Base-by-base conservation (phyloP, 2,113 vertebrate genomes). In the Garra rufa region DNA sequence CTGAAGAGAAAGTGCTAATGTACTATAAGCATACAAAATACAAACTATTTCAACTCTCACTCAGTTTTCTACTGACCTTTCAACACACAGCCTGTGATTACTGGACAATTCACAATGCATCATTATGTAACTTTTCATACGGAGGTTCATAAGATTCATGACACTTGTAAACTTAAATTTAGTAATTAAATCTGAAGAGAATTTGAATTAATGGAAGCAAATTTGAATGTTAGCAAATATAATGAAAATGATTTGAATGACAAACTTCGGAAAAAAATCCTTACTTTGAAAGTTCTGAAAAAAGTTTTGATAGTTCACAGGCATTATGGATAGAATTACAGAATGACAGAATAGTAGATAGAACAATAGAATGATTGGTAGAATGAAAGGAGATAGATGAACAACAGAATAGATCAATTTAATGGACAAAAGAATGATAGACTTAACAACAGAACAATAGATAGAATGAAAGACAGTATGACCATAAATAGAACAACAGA, bases 21-120 rank as follows among this genome's bases (percentile, higher is more conserved):
- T 57, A 57, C 52, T 57, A 19, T 55, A 9, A 57, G 21, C 69
- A 71, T 11, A 30, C 13, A 78, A 43, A 80, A 28, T 28, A 44
- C 57, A 24, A 59, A 38, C 75, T 26, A 63, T 59, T 80, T 46
- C 59, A 28, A 65, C 57, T 11, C 14, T 80, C 38, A 78, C 21
- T 30, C 70, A 2, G 14, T 61, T 43, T 59, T 43, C 34, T 15
- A 26, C 14, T 63, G 76, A 67, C n/a, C 38, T 78, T 77, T 77
- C 13, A 61, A 9, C 19, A 1, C 11, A 15, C 6, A 73, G 26
- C 9, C 55, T 57, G n/a, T 59, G 55, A 59, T 61, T 43, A 41
- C 34, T 44, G 75, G 75, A 57, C 50, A 38, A 13, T 57, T 76
- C n/a, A 43, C 38, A 38, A 43, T 21, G 2, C 44, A 71, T 71